Base-by-base conservation (phyloP, 2,888 invertebrate species). In the Mimachlamys varia region DNA sequence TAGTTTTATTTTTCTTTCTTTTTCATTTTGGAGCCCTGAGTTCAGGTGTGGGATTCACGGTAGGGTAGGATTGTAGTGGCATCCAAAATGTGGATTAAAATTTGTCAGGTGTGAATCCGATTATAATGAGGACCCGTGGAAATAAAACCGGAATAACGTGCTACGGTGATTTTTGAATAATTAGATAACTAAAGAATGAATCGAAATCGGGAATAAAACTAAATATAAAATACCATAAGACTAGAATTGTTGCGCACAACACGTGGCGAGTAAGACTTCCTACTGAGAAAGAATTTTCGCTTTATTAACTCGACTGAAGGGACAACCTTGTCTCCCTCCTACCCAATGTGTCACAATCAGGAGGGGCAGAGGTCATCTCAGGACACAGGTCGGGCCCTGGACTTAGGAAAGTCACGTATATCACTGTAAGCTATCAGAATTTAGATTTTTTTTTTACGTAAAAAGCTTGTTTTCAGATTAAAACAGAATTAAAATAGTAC, bases 101-200 rank as follows among this genome's bases (percentile, higher is more conserved):
- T 27, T 13, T 33, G 76, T 76, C 76, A 76, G 76, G 76, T 76
- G 76, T 76, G 76, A 76, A 76, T 33, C 76, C 76, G 76, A 27
- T 27, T 76, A 76, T 76, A 76, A 76, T 76, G 76, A 76, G 33
- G 33, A 76, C 0, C 4, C 76, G 76, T 27, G 76, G 27, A 76
- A 76, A 76, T 76, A 76, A 76, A 76, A 76, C 76, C 76, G 33
- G 22, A 13, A 76, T 76, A 76, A 27, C 76, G 76, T 76, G 76
- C 76, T 76, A 76, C 33, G 76, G 76, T 76, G 76, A 76, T 76
- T 76, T 76, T 17, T 76, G 76, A 76, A 76, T 76, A 76, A 27
- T 76, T 76, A 76, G 76, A 76, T 76, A 76, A 76, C 76, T 76
- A 76, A 76, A 76, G 76, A 33, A 76, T 76, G 76, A 76, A 76